Percentiles rank a stretch among this genome's conserved stretches.
Conservation (phyloP, 1,140 invertebrate genomes). For the Halictus rubicundus region DNA sequence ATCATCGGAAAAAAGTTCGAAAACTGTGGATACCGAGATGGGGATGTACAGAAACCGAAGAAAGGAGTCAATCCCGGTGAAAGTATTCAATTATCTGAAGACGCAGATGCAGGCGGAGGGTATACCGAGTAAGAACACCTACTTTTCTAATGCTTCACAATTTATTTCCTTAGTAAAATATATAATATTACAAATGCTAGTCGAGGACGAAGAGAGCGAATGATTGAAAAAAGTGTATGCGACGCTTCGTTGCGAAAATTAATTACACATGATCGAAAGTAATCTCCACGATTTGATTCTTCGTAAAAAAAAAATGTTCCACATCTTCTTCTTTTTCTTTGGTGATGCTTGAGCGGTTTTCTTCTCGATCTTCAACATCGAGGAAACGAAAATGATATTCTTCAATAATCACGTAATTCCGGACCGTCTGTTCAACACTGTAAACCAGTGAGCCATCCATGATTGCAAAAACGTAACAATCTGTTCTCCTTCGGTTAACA, state of each 20-base stretch:
- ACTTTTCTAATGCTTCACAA: conserved; percentile 27
- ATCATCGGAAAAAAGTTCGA: conserved; percentile 54
- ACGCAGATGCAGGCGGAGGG: conserved; percentile 67
- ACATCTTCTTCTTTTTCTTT: not conserved
- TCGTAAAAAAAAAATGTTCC: conserved; percentile 13
- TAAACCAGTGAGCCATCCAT: conserved; percentile 22
- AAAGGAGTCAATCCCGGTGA: conserved; percentile 68
- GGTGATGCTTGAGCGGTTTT: not conserved
- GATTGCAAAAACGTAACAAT: conserved; percentile 17
- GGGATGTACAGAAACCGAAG: conserved; percentile 57
- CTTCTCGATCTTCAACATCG: not conserved
- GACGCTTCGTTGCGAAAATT: not conserved
- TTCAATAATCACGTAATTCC: not conserved
- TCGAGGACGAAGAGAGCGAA: conserved; percentile 6
- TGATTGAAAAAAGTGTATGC: not conserved
- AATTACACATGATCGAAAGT: not conserved
- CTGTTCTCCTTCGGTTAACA: no score
- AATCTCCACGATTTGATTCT: not conserved
- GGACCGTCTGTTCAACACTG: not conserved
- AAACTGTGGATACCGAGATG: conserved; percentile 60
- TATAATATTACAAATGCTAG: conserved; percentile 21
- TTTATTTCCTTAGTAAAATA: conserved; percentile 23
- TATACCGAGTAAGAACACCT: conserved; percentile 57
- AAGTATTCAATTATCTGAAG: conserved; percentile 69
- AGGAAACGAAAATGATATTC: conserved; percentile 5